Evolutionary conservation across 2,113 vertebrate genomes (phyloP), one percentile per base, ranked within the genome.

Genomic region (Orthonyx spaldingii): DNA sequence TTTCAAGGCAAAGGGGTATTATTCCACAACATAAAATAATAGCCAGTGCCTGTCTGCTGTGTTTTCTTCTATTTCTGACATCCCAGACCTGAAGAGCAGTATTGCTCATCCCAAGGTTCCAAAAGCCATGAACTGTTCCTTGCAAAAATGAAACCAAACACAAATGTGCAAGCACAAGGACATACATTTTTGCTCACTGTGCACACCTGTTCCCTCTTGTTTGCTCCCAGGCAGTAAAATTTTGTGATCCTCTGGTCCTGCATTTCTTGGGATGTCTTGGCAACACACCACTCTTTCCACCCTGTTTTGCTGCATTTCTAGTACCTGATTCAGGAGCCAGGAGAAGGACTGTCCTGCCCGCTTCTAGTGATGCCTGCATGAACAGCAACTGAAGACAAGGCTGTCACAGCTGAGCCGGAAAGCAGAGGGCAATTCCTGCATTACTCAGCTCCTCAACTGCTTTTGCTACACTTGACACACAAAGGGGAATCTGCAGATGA

Each of bases 351-450:
- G 39, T 68, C 24, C 59, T 61, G 41, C 50, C n/a, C 10, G 3
- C 32, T 71, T 46, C 28, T 27, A 19, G 81, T 14, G 77, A 13
- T 47, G 33, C 11, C 52, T 52, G 12, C 0, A 3, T 22, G n/a
- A 23, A 5, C 0, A 0, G 20, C 12, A 14, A 32, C 10, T 46
- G 85, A 35, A 39, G 39, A 11, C 33, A 56, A 60, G 28, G 30
- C 52, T 83, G 14, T 32, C 24, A 7, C 21, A 28, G 66, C 30
- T 75, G 47, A 61, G 72, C 30, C 39, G 9, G 52, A 39, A 55
- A 80, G 47, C 42, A 80, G 55, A 79, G 41, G 19, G 46, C 1
- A 23, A 57, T 42, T 75, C 35, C 44, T 57, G 63, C 57, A 35
- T 30, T 35, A 9, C 12, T 49, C 49, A 30, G 16, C 32, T 65